Base-by-base conservation (phyloP, 2,888 invertebrate genomes). In the Acronicta leporina region DNA sequence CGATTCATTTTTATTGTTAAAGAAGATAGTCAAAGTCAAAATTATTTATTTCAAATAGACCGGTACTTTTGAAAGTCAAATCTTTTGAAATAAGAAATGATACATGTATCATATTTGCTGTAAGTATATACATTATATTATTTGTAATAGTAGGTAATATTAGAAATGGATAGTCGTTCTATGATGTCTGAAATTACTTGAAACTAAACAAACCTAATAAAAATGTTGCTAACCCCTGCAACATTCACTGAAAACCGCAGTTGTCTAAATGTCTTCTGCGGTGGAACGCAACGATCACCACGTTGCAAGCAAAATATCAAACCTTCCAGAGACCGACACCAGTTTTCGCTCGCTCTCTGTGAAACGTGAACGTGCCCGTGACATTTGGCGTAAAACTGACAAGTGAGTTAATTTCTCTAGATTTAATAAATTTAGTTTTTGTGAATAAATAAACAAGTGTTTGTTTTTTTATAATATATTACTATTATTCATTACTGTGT, bases 251-350 rank as follows among this genome's bases (percentile, higher is more conserved):
- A 83, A 84, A 84, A 63, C 77, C 80, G 73, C 78, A 77, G 64
- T 73, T 76, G 73, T 74, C 70, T 71, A 76, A 77, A 72, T 73
- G 63, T 67, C 54, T 62, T 44, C 43, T 51, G 66, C 42, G 55
- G 62, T 59, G 35, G 55, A 74, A 62, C 68, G 67, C 79, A 80
- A 82, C 74, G 72, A 60, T 70, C 65, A 60, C 63, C 55, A 64
- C n/a, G 45, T 68, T 64, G 69, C 61, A 58, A 85, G 82, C 82
- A 89, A 87, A 89, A 88, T 80, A 75, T 57, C 69, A 51, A 60
- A 80, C 49, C 50, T 30, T 51, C 41, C 65, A 42, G 58, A 41
- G 61, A n/a, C 59, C 62, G 64, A 53, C 56, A 50, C 51, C 87
- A 90, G 88, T 89, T 65, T 62, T 44, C 62, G 60, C 52, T 76